Percentiles rank a stretch among this genome's conserved stretches.
phyloP scores from a whole-genome alignment of 2,113 vertebrate species.

The Psophia crepitans region DNA sequence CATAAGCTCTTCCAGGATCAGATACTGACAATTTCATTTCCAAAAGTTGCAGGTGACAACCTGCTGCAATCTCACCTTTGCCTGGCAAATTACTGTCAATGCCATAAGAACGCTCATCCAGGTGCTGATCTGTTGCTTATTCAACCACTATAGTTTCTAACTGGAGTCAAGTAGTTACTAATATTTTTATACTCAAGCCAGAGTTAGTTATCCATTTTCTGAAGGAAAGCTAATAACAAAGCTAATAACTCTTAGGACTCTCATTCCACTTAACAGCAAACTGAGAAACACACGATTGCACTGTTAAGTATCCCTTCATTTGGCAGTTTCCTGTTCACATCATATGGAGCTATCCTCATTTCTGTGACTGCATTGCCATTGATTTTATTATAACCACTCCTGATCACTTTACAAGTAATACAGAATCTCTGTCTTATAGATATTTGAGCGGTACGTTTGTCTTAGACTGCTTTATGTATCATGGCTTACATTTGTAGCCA shows the following conservation, averaged over 20 bases:
- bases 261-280: not conserved
- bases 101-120: not conserved
- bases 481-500: not conserved
- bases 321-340: not conserved
- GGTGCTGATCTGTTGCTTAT: not conserved
- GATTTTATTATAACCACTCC: not conserved
- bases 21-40: not conserved
- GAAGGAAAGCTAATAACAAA: not conserved
- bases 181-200: not conserved
- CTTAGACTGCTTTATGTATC: not conserved
- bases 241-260: not conserved
- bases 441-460: not conserved
- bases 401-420: not conserved
- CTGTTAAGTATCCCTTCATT: not conserved
- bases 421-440: not conserved
- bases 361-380: not conserved
- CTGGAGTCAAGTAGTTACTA: not conserved
- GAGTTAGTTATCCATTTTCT: not conserved
- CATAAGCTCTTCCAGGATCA: not conserved
- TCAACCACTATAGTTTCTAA: not conserved
- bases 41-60: not conserved
- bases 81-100: not conserved
- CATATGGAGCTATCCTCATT: not conserved
- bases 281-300: not conserved
- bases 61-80: not conserved